Evolutionary conservation across 1,140 invertebrate genomes (phyloP).

Genomic region (Probaryconus sp.): DNA sequence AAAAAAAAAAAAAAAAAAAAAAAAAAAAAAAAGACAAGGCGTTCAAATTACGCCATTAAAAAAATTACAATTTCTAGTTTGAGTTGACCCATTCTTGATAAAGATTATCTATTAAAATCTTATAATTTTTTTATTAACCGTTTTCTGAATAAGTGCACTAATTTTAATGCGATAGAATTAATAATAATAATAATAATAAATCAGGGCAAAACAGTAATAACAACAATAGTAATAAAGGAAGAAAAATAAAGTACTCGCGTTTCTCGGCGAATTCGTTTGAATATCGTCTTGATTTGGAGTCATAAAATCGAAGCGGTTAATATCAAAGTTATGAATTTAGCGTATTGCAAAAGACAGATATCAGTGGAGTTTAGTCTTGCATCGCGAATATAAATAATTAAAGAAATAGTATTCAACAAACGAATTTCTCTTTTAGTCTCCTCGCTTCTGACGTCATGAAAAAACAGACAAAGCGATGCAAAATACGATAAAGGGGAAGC

Average conservation of each 20-base stretch:
- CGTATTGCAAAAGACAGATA: conserved; percentile 57
- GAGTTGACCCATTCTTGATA: no score
- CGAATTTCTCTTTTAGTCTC: conserved; percentile 60
- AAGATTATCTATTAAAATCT: no score
- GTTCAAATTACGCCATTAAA: no score
- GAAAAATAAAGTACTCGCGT: conserved; percentile 28
- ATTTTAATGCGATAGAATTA: conserved; percentile 11
- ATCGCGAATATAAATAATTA: conserved; percentile 63
- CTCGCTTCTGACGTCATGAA: conserved; percentile 61
- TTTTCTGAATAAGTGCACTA: no score
- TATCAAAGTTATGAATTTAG: conserved; percentile 59
- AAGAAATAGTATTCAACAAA: conserved; percentile 61
- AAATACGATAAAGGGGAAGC: conserved; percentile 55
- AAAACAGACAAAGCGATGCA: conserved; percentile 60
- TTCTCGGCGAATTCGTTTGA: conserved; percentile 41
- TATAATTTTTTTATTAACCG: no score
- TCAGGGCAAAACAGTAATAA: no score
- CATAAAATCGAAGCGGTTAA: conserved; percentile 55
- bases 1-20: not conserved
- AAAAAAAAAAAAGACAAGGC: not conserved
- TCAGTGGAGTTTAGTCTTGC: conserved; percentile 52
- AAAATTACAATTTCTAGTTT: no score
- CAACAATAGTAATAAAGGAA: conserved; percentile 53
- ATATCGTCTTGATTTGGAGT: conserved; percentile 57
- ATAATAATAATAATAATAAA: conserved; percentile 27